These are phyloP conservation scores for Varanus komodoensis DNA, from an alignment of 2,113 vertebrate genomes.

Conservation along the genomic window DNA sequence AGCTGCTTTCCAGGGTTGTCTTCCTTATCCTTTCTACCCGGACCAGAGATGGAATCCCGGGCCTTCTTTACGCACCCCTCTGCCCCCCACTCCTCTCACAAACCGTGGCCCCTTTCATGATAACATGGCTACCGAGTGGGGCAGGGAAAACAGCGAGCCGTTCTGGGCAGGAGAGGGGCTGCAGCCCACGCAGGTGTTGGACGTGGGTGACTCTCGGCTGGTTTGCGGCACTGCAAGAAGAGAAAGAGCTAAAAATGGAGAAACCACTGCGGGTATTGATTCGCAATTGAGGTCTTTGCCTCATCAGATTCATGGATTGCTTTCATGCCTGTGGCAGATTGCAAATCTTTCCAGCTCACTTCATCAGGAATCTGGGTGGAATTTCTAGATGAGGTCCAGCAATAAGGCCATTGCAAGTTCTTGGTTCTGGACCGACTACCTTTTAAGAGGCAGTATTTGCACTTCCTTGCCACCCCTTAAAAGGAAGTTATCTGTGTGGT, in stretches of 20 bases:
- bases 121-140: no score
- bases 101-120: background rate
- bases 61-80: no score
- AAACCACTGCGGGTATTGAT: slow-evolving; percentile 53
- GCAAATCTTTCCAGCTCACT: rapidly evolving
- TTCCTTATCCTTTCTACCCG: no score
- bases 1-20: no score
- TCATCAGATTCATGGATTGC: slow-evolving; percentile 45
- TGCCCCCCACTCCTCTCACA: background rate
- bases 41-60: no score
- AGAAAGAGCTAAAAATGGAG: slow-evolving; percentile 50
- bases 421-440: background rate
- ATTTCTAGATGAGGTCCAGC: background rate
- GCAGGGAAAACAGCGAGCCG: background rate
- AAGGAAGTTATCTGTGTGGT: background rate
- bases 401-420: background rate
- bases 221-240: rapidly evolving
- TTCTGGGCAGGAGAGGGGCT: background rate
- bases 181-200: no score
- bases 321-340: slow-evolving; percentile 51
- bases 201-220: background rate
- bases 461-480: background rate
- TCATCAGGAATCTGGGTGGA: background rate
- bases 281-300: slow-evolving; percentile 61
- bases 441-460: no score